A percentile compares a stretch with the other conserved stretches of the same genome.
These are phyloP conservation scores for Mustela erminea DNA, from an alignment of 2,797 vertebrate genomes.

Conservation along the genomic window DNA sequence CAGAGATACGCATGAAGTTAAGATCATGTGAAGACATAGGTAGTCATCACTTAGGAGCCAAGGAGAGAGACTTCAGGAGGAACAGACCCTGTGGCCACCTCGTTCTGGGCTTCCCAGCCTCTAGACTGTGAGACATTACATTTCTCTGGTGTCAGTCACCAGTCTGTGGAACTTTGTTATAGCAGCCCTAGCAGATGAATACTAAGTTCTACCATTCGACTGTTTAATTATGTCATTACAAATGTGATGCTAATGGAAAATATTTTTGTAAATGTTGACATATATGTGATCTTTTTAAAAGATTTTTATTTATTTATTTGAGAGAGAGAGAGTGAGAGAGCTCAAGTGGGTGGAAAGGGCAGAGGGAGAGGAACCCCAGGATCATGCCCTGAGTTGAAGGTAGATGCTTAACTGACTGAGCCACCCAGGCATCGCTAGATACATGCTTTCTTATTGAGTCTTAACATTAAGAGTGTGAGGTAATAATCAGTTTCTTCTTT, in stretches of 20 bases:
- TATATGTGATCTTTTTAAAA: background rate
- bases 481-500: background rate
- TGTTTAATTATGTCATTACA: background rate
- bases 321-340: background rate
- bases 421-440: background rate
- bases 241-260: background rate
- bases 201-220: background rate
- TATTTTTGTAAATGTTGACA: background rate
- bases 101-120: background rate
- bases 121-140: accelerated
- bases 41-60: background rate
- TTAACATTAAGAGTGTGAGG: no score
- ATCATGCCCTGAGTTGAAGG: background rate
- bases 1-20: background rate
- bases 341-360: background rate
- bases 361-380: background rate
- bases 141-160: background rate
- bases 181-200: no score
- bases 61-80: background rate
- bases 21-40: accelerated
- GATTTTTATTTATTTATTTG: background rate
- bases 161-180: background rate
- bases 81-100: accelerated
- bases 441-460: background rate
- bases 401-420: background rate